Evolutionary conservation across 2,113 vertebrate genomes (phyloP).

Genomic region (Hemibagrus wyckioides): DNA sequence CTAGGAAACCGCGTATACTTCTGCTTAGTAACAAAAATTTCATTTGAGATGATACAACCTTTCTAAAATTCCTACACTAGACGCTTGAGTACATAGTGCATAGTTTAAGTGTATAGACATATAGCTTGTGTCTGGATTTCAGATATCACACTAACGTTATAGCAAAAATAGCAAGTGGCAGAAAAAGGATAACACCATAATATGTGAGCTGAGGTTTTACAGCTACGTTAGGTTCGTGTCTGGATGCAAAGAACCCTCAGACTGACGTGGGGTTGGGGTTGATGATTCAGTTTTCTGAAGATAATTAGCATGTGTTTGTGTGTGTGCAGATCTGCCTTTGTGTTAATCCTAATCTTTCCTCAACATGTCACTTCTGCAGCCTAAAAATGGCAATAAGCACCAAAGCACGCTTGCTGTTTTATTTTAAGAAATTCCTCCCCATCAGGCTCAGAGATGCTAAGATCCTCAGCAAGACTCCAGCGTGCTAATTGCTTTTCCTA

Average conservation of each 20-base stretch:
- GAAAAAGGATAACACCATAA: neutral
- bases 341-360: slow-evolving; percentile 14
- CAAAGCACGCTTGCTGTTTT: slow-evolving; percentile 11
- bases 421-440: slow-evolving; percentile 35
- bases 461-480: slow-evolving; percentile 18
- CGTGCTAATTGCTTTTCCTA: slow-evolving; percentile 38
- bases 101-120: too few relatives aligned
- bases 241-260: neutral
- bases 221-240: too few relatives aligned
- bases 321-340: slow-evolving; percentile 12
- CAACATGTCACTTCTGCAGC: slow-evolving; percentile 5
- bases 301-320: neutral
- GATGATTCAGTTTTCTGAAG: neutral
- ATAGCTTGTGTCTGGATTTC: neutral
- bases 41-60: too few relatives aligned
- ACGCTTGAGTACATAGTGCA: too few relatives aligned
- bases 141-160: neutral
- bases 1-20: too few relatives aligned
- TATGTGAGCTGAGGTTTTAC: neutral
- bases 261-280: neutral
- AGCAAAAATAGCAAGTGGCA: neutral
- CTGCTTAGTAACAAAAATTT: too few relatives aligned
- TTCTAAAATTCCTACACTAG: too few relatives aligned
- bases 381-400: slow-evolving; percentile 35
- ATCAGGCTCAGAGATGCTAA: slow-evolving; percentile 4